phyloP scores from a whole-genome alignment of 2,797 vertebrate genomes.

The Gila robusta region DNA sequence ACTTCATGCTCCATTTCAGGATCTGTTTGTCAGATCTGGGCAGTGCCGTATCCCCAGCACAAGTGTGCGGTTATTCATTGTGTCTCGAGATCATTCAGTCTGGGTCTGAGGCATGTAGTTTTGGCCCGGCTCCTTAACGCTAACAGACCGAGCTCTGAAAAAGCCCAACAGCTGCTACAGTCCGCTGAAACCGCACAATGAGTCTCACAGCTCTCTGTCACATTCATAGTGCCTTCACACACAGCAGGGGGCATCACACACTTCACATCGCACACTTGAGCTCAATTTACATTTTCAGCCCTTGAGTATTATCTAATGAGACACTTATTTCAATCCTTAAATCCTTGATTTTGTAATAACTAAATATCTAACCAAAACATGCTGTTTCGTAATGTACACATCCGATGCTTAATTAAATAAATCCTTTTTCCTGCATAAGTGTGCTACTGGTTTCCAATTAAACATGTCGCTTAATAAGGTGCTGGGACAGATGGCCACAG shows the following conservation, averaged over 20 bases:
- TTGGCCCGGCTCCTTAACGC: slow-evolving; percentile 50
- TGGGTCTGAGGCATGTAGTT: slow-evolving; percentile 35
- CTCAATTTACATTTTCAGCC: slow-evolving; percentile 15
- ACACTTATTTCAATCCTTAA: slow-evolving; percentile 12
- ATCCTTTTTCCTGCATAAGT: neutral
- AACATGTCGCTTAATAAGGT: neutral
- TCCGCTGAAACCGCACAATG: slow-evolving; percentile 50
- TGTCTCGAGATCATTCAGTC: slow-evolving; percentile 51
- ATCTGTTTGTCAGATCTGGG: slow-evolving; percentile 43
- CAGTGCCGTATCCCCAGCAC: slow-evolving; percentile 36
- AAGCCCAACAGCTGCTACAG: slow-evolving; percentile 58
- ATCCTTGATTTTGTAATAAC: neutral
- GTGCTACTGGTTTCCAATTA: slow-evolving; percentile 26
- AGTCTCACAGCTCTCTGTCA: slow-evolving; percentile 41
- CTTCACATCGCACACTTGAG: slow-evolving; percentile 33
- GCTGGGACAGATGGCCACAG: slow-evolving; percentile 44
- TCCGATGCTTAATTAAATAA: neutral
- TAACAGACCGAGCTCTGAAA: slow-evolving; percentile 61
- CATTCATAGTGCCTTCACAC: slow-evolving; percentile 29
- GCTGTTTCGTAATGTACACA: neutral
- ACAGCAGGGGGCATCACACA: slow-evolving; percentile 42
- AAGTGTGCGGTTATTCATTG: slow-evolving; percentile 47
- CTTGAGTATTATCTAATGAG: slow-evolving; percentile 33
- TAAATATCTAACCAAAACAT: slow-evolving; percentile 5
- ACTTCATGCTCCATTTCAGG: neutral